A percentile compares a stretch with the other conserved stretches of the same genome.
Evolutionary conservation across 1,140 invertebrate genomes (phyloP).

Genomic region (Aphelinus atriplicis): DNA sequence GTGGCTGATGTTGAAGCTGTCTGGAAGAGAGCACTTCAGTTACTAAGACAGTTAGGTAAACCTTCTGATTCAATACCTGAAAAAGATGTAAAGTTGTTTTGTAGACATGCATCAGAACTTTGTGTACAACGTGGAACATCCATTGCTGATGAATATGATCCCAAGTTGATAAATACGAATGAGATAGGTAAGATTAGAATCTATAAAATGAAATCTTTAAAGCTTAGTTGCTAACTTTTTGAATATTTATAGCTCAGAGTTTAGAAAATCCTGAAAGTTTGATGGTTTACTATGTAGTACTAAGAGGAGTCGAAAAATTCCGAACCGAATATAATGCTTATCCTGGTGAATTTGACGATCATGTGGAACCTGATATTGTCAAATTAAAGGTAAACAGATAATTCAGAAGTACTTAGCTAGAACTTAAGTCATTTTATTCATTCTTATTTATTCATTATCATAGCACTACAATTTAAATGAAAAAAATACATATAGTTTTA

Average conservation of each 20-base stretch:
- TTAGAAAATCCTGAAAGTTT: conserved; percentile 83
- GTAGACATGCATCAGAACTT: conserved; percentile 85
- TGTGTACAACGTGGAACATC: conserved; percentile 82
- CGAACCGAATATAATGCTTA: conserved; percentile 87
- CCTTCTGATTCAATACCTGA: conserved; percentile 79
- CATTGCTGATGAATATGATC: conserved; percentile 82
- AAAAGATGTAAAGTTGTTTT: conserved; percentile 83
- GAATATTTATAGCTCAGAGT: conserved; percentile 66
- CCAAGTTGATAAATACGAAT: conserved; percentile 66
- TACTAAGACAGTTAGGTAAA: conserved; percentile 80
- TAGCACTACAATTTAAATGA: too few species aligned
- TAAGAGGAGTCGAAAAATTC: conserved; percentile 92
- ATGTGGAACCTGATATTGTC: conserved; percentile 89
- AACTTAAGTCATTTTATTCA: conserved; percentile 4
- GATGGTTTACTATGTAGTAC: conserved; percentile 90
- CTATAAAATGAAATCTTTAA: neutral
- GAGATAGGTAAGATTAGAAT: conserved; percentile 65
- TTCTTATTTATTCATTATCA: too few species aligned
- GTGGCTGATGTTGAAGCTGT: conserved; percentile 83
- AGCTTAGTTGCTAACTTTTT: conserved; percentile 20
- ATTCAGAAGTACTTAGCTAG: too few species aligned
- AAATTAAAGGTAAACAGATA: conserved; percentile 76
- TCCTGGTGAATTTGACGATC: conserved; percentile 88
- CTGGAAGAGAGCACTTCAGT: conserved; percentile 81
- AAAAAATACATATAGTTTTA: too few species aligned